Percentiles rank a stretch among this genome's conserved stretches.
Conservation (phyloP, 1,140 invertebrate species). For the Hylaeus anthracinus region DNA sequence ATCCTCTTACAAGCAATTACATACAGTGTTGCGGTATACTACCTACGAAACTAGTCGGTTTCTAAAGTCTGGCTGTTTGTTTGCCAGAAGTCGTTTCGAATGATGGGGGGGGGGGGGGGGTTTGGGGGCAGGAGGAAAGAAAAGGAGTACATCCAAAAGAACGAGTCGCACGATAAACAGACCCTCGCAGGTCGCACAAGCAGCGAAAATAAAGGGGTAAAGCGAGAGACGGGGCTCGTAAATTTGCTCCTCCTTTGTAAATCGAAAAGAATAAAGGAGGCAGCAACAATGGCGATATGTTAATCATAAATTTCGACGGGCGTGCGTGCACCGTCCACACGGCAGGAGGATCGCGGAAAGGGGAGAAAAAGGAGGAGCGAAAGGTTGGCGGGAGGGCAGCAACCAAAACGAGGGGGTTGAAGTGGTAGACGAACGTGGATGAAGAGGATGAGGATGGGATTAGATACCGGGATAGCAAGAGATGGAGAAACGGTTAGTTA, state of each 20-base stretch:
- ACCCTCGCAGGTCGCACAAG: background rate
- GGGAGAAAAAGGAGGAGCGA: background rate
- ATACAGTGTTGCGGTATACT: too few relatives aligned
- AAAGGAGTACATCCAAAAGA: background rate
- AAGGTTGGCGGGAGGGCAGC: background rate
- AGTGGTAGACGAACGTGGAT: background rate
- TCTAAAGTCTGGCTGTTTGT: background rate
- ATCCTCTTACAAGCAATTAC: too few relatives aligned
- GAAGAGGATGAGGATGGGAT: background rate
- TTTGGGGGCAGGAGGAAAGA: background rate
- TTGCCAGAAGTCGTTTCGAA: background rate
- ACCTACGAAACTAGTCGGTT: background rate
- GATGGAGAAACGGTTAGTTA: background rate
- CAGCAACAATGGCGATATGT: conserved; percentile 46
- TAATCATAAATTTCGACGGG: conserved; percentile 53
- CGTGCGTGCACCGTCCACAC: conserved; percentile 11
- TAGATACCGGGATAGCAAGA: background rate
- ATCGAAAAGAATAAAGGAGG: conserved; percentile 37
- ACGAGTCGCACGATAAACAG: background rate
- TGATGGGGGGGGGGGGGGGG: too few relatives aligned
- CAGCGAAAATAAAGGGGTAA: conserved; percentile 37
- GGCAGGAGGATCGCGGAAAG: conserved; percentile 9
- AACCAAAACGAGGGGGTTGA: background rate
- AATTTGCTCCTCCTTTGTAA: conserved; percentile 49
- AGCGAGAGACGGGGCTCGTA: conserved; percentile 35